Evolutionary conservation across 2,113 vertebrate genomes (phyloP).

Genomic region (Silurus asotus): DNA sequence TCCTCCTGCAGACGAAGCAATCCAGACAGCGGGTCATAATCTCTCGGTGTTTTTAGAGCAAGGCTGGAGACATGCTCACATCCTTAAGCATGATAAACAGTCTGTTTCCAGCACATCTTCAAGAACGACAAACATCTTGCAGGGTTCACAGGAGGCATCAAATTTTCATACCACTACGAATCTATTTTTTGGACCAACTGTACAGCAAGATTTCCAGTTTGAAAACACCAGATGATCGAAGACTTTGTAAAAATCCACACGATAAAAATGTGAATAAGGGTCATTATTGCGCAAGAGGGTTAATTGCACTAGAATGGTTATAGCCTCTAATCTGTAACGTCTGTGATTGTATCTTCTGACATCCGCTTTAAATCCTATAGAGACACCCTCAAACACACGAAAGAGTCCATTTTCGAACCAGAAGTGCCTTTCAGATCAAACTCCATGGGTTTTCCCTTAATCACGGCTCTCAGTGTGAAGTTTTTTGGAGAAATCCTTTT

Average conservation of each 20-base stretch:
- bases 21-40: neutral
- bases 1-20: conserved; percentile 18
- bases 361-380: neutral
- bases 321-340: too few relatives aligned
- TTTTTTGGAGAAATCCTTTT: neutral
- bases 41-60: neutral
- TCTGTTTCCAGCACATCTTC: neutral
- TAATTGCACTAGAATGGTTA: too few relatives aligned
- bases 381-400: neutral
- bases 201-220: neutral
- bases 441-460: neutral
- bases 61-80: neutral
- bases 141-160: neutral
- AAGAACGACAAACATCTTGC: neutral
- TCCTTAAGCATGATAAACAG: neutral
- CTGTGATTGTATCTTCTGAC: neutral
- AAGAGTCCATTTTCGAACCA: neutral
- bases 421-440: neutral
- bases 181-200: neutral
- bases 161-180: neutral
- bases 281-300: too few relatives aligned
- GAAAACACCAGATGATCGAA: too few relatives aligned
- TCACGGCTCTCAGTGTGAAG: neutral
- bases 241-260: too few relatives aligned
- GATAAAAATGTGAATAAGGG: too few relatives aligned